A percentile compares a stretch with the other conserved stretches of the same genome.
phyloP scores from a whole-genome alignment of 2,888 invertebrate genomes.

The Chesias legatella region DNA sequence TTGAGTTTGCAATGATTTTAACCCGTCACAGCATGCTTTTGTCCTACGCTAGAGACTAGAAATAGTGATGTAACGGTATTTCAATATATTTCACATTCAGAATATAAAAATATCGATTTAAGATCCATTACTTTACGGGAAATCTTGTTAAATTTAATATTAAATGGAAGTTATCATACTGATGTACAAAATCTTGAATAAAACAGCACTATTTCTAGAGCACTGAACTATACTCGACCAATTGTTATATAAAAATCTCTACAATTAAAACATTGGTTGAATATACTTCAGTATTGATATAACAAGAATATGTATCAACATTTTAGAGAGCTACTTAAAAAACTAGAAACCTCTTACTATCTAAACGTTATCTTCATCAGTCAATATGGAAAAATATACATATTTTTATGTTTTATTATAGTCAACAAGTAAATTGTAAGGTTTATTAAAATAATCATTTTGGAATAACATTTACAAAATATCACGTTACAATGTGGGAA shows the following conservation, averaged over 20 bases:
- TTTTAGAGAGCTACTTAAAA: constrained; percentile 65
- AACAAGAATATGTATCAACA: constrained; percentile 28
- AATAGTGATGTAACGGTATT: constrained; percentile 22
- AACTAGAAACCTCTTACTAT: constrained; percentile 35
- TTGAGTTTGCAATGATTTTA: no score
- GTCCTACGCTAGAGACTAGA: constrained; percentile 14
- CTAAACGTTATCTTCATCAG: constrained; percentile 34
- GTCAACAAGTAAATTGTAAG: constrained; percentile 32
- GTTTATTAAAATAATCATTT: constrained; percentile 30
- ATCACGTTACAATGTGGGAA: constrained; percentile 33
- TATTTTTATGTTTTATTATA: constrained; percentile 30
- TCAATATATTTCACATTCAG: constrained; percentile 1
- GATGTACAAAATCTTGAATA: constrained; percentile 1
- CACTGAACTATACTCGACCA: constrained; percentile 21
- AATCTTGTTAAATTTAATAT: no score
- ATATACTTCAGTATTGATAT: constrained; percentile 9
- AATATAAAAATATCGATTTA: constrained; percentile 11
- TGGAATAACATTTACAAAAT: constrained; percentile 42
- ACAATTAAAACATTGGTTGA: constrained; percentile 8
- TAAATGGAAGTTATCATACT: no score
- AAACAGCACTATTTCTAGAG: constrained; percentile 24
- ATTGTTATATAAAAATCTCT: constrained; percentile 1
- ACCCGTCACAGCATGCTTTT: not conserved
- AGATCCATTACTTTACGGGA: no score
- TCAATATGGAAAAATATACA: constrained; percentile 43